phyloP scores from a whole-genome alignment of 2,113 vertebrate species.

The Platycercus adscitus region DNA sequence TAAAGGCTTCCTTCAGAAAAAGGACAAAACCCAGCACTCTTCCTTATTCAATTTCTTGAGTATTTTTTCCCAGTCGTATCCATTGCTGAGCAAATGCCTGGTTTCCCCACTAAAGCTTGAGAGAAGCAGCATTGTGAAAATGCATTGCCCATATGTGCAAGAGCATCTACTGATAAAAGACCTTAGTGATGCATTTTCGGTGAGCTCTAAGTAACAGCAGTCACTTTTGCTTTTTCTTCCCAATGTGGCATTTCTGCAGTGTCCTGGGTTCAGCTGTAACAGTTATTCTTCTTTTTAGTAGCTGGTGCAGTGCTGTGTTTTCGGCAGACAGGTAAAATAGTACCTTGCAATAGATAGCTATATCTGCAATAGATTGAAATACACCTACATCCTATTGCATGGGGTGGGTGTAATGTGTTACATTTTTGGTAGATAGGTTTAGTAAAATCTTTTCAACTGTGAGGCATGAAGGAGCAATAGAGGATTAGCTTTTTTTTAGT shows the following conservation, averaged over 20 bases:
- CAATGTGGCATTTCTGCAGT: neutral
- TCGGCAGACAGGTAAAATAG: neutral
- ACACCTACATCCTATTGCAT: neutral
- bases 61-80: neutral
- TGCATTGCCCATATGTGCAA: neutral
- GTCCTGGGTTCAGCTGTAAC: neutral
- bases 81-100: neutral
- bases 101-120: neutral
- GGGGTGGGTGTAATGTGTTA: neutral
- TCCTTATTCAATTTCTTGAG: neutral
- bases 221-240: neutral
- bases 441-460: neutral
- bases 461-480: neutral
- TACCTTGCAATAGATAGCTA: neutral
- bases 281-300: neutral
- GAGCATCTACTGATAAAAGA: neutral
- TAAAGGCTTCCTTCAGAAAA: neutral
- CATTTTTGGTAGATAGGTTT: neutral
- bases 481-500: neutral
- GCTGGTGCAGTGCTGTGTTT: neutral
- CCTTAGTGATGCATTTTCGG: neutral
- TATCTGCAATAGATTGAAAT: neutral
- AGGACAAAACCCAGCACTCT: accelerated
- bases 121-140: neutral
- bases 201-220: neutral